These are phyloP conservation scores for Chaenodraco wilsoni DNA, from an alignment of 2,797 vertebrate species.

Conservation along the genomic window DNA sequence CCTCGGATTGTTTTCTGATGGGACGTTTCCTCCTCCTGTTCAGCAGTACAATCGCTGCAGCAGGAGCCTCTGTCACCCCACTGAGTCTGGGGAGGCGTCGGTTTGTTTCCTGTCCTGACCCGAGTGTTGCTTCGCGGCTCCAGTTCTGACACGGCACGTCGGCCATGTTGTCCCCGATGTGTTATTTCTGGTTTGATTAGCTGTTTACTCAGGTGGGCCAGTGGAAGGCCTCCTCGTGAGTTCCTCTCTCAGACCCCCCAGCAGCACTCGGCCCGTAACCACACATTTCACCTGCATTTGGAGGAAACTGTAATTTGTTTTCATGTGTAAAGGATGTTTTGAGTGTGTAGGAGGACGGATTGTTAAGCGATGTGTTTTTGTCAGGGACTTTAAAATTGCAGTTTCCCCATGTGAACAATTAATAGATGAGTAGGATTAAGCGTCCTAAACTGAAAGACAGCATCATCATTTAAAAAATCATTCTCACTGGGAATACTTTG, in stretches of 20 bases:
- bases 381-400: constrained; percentile 11
- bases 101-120: constrained; percentile 78
- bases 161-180: constrained; percentile 62
- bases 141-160: constrained; percentile 41
- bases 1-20: constrained; percentile 81
- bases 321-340: constrained; percentile 69
- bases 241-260: constrained; percentile 50
- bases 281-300: constrained; percentile 65
- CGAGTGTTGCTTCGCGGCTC: constrained; percentile 44
- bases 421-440: constrained; percentile 18
- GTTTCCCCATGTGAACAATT: constrained; percentile 17
- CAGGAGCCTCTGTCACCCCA: constrained; percentile 76
- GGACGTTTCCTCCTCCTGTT: constrained; percentile 82
- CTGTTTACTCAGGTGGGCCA: constrained; percentile 85
- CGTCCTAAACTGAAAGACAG: constrained; percentile 19
- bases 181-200: constrained; percentile 84
- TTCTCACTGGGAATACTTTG: constrained; percentile 27
- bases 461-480: constrained; percentile 16
- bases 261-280: constrained; percentile 43
- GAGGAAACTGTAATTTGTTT: constrained; percentile 36
- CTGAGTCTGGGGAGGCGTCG: constrained; percentile 72
- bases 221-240: constrained; percentile 71
- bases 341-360: constrained; percentile 43
- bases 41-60: constrained; percentile 78
- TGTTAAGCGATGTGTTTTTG: constrained; percentile 15